These are phyloP conservation scores for Zosterops hypoxanthus DNA, from an alignment of 2,113 vertebrate genomes.

Conservation along the genomic window DNA sequence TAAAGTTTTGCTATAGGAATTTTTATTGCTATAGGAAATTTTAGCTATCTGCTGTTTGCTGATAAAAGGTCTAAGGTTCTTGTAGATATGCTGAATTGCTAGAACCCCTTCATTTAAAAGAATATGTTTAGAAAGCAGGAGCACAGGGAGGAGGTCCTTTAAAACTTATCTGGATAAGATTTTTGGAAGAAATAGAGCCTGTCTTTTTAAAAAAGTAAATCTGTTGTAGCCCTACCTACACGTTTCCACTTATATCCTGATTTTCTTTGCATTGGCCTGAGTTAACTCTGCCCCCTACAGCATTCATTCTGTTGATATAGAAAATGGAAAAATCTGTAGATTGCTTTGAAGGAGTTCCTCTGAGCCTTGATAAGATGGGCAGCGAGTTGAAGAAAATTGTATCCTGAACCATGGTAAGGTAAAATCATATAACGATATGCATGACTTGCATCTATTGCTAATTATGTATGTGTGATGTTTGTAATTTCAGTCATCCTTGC, in stretches of 20 bases:
- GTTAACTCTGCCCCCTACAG: constrained; percentile 7
- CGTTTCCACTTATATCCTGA: neutral
- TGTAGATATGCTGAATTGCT: neutral
- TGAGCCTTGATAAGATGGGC: neutral
- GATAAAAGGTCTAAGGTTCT: neutral
- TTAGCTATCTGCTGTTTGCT: neutral
- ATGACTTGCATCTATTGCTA: neutral
- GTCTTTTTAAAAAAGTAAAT: neutral
- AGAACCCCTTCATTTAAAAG: neutral
- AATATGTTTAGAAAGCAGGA: neutral
- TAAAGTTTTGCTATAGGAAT: neutral
- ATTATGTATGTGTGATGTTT: neutral
- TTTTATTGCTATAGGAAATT: neutral
- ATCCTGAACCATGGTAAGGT: neutral
- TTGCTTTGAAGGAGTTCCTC: neutral
- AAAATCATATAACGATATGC: neutral
- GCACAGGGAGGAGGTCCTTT: neutral
- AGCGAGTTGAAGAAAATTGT: neutral
- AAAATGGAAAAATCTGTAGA: neutral
- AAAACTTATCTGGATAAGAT: neutral
- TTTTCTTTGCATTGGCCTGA: neutral
- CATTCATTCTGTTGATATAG: neutral
- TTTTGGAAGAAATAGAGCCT: neutral
- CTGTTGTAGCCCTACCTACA: neutral
- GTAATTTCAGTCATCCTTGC: neutral